Percentiles rank a stretch among this genome's conserved stretches.
These are phyloP conservation scores for Habrosyne pyritoides DNA, from an alignment of 2,888 invertebrate species.

Conservation along the genomic window DNA sequence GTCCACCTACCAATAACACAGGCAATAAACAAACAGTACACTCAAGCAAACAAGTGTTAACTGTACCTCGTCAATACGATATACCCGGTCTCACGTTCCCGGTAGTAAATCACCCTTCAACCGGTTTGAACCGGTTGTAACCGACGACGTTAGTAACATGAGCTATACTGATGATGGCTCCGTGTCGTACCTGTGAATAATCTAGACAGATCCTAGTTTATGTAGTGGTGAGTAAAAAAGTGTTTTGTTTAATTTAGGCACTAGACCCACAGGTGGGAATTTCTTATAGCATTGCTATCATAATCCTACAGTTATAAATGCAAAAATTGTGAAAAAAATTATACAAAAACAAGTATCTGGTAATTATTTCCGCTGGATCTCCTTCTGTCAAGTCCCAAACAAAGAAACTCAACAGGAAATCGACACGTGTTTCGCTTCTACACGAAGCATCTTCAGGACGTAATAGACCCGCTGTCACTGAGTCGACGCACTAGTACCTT, in stretches of 20 bases:
- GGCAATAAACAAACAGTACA: neutral
- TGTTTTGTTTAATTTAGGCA: neutral
- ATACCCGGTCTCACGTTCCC: neutral
- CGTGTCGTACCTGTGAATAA: conserved; percentile 24
- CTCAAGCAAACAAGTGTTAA: neutral
- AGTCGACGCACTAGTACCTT: too few species aligned
- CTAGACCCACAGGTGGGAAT: too few species aligned
- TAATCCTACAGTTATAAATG: too few species aligned
- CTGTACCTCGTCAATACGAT: neutral
- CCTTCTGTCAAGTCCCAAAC: too few species aligned
- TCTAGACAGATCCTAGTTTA: conserved; percentile 28
- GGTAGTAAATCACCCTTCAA: conserved; percentile 14
- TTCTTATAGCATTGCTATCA: too few species aligned
- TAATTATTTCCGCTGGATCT: too few species aligned
- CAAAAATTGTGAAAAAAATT: too few species aligned
- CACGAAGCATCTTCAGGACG: too few species aligned
- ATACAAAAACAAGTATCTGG: too few species aligned
- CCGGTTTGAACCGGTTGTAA: conserved; percentile 17
- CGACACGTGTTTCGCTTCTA: too few species aligned
- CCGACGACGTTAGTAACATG: conserved; percentile 30
- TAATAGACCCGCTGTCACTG: too few species aligned
- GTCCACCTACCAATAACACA: neutral
- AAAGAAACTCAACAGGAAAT: too few species aligned
- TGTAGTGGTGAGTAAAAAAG: conserved; percentile 26
- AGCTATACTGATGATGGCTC: conserved; percentile 38